Evolutionary conservation across 2,888 invertebrate genomes (phyloP).

Genomic region (Caenorhabditis wallacei): DNA sequence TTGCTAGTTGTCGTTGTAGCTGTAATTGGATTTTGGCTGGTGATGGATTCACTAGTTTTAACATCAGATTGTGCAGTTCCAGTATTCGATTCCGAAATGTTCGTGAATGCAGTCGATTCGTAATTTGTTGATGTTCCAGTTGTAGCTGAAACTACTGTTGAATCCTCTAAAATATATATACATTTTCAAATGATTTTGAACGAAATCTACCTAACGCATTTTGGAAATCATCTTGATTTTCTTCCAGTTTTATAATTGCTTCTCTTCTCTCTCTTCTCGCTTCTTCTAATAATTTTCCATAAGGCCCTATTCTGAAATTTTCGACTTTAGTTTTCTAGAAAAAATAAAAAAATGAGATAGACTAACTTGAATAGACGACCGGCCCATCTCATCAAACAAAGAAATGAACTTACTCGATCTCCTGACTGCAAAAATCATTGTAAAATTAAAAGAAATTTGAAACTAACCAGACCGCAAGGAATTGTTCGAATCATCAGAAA

Average conservation of each 20-base stretch:
- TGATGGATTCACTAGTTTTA: too few species aligned
- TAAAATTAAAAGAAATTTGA: too few species aligned
- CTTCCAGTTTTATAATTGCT: slow-evolving; percentile 53
- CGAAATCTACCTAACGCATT: slow-evolving; percentile 35
- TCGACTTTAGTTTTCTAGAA: not conserved
- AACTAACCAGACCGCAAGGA: slow-evolving; percentile 50
- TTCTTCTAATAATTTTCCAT: slow-evolving; percentile 50
- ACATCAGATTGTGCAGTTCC: not conserved
- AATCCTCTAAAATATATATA: not conserved
- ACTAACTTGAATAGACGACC: slow-evolving; percentile 47
- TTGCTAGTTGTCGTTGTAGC: too few species aligned
- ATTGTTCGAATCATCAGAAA: slow-evolving; percentile 34
- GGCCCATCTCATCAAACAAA: slow-evolving; percentile 56
- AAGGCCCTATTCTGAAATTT: slow-evolving; percentile 61
- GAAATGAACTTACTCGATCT: slow-evolving; percentile 24
- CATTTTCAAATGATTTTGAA: not conserved
- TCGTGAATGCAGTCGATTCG: not conserved
- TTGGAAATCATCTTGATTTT: slow-evolving; percentile 54
- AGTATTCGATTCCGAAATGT: not conserved
- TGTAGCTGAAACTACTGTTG: not conserved
- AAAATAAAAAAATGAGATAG: not conserved
- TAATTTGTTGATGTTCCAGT: not conserved
- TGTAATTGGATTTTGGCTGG: too few species aligned
- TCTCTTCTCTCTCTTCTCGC: slow-evolving; percentile 41
- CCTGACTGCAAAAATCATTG: slow-evolving; percentile 24